Conservation (phyloP, 2,797 vertebrate genomes). For the Myripristis murdjan region DNA sequence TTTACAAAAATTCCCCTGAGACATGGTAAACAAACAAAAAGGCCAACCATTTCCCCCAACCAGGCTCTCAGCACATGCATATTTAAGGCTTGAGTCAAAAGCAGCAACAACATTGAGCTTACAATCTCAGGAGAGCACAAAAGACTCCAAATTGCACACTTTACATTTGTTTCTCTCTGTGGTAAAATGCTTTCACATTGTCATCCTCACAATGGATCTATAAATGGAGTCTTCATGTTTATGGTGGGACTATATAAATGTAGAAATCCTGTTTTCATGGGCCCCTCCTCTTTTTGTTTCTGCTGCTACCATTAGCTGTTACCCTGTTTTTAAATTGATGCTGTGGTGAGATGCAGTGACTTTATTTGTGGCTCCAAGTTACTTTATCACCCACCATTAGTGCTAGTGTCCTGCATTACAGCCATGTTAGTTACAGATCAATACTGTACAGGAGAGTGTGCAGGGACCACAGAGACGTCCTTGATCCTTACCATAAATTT, state of each 20-base stretch:
- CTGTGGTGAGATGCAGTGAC: slow-evolving; percentile 55
- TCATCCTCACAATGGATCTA: slow-evolving; percentile 58
- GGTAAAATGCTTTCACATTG: slow-evolving; percentile 61
- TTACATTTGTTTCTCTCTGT: slow-evolving; percentile 68
- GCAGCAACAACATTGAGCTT: slow-evolving; percentile 43
- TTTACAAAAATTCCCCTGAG: slow-evolving; percentile 73
- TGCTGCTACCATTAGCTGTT: slow-evolving; percentile 29
- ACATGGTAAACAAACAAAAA: slow-evolving; percentile 79
- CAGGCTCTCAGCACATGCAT: slow-evolving; percentile 70
- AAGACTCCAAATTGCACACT: slow-evolving; percentile 48
- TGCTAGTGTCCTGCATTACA: slow-evolving; percentile 79
- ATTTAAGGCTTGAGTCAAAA: slow-evolving; percentile 73
- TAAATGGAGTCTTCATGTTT: slow-evolving; percentile 70
- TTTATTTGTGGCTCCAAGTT: slow-evolving; percentile 74
- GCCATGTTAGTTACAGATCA: slow-evolving; percentile 80
- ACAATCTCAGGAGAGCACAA: slow-evolving; percentile 55
- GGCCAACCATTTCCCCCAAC: slow-evolving; percentile 46
- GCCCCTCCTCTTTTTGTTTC: slow-evolving; percentile 24
- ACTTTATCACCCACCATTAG: slow-evolving; percentile 86
- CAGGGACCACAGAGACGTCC: slow-evolving; percentile 63
- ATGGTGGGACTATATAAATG: slow-evolving; percentile 54
- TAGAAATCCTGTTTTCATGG: slow-evolving; percentile 48
- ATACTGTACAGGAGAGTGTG: slow-evolving; percentile 74
- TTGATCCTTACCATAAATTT: slow-evolving; percentile 78
- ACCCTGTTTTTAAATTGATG: slow-evolving; percentile 59